Base-by-base conservation (phyloP, 2,888 invertebrate species). In the Mycalesis mineus region DNA sequence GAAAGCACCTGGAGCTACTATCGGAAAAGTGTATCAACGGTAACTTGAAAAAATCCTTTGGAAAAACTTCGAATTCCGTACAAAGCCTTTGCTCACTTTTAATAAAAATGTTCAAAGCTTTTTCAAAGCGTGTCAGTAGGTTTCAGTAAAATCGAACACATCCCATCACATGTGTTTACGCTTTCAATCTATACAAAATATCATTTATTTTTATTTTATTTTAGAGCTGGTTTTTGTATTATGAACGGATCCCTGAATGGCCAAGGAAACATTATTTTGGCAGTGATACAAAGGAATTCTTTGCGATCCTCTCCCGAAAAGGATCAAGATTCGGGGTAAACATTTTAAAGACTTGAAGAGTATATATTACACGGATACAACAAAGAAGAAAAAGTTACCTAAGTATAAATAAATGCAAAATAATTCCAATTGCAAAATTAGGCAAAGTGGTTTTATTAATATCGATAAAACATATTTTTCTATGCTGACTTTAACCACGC, bases 201-300 rank as follows among this genome's bases (percentile, higher is more conserved):
- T n/a, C n/a, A n/a, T n/a, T n/a, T n/a, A n/a, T 45, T 31, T 14
- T 5, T 8, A 31, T 31, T 14, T 45, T 44, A 13, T 9, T 44
- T 45, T 31, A 29, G 29, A 14, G 14, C 28, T 45, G 45, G 31
- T 45, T 45, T n/a, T 14, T 61, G 51, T 59, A 56, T 64, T 67
- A 65, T 66, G 60, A 68, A 65, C 66, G 62, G 59, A 61, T 51
- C 57, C 60, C 54, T 64, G 55, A 60, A 64, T 60, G 54, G 50
- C 41, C 57, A 48, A 41, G 37, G 51, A 55, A 61, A 55, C 55
- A 58, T 52, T 64, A 64, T 63, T 64, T 63, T 62, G 61, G 67
- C 62, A 63, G 63, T 58, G 56, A 65, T 58, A 68, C 68, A 70
- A 70, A 67, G 64, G 67, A 63, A 64, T 62, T 63, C 64, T 66